A percentile compares a stretch with the other conserved stretches of the same genome.
Conservation (phyloP, 2,113 vertebrate genomes). For the Spea multiplicata region DNA sequence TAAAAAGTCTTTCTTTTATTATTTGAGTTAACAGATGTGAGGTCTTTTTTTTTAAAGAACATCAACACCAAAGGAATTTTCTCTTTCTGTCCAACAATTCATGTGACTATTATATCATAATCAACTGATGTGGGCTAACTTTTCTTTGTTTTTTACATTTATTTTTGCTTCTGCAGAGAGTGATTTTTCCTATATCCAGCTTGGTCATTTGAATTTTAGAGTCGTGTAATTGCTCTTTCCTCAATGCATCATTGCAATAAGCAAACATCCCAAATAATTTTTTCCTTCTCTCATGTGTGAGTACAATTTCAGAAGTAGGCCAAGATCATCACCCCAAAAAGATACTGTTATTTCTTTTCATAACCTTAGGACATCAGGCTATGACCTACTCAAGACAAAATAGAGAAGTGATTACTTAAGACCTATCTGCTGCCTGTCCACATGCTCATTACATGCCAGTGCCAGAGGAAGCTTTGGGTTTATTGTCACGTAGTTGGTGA, state of each 20-base stretch:
- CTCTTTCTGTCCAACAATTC: slow-evolving; percentile 42
- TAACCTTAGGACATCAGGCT: neutral
- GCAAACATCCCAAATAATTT: neutral
- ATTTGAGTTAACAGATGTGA: slow-evolving; percentile 39
- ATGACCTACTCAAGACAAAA: neutral
- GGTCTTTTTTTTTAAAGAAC: slow-evolving; percentile 12
- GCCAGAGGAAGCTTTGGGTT: neutral
- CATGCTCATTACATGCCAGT: neutral
- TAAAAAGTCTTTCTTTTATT: neutral
- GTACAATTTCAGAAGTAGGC: neutral
- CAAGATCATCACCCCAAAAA: too few species aligned
- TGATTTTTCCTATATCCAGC: slow-evolving; percentile 6
- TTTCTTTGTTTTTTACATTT: neutral
- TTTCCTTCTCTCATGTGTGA: neutral
- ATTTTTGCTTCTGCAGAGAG: slow-evolving; percentile 11
- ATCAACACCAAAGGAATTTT: slow-evolving; percentile 35
- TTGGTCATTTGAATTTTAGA: neutral
- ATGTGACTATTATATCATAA: slow-evolving; percentile 50
- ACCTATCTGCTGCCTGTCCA: neutral
- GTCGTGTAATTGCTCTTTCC: neutral
- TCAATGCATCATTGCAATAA: too few species aligned
- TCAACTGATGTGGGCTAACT: slow-evolving; percentile 31
- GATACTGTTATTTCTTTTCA: neutral
- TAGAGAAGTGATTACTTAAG: neutral
- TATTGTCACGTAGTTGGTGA: neutral